A percentile compares a stretch with the other conserved stretches of the same genome.
phyloP scores from a whole-genome alignment of 2,797 vertebrate species.

The Rachycentron canadum region DNA sequence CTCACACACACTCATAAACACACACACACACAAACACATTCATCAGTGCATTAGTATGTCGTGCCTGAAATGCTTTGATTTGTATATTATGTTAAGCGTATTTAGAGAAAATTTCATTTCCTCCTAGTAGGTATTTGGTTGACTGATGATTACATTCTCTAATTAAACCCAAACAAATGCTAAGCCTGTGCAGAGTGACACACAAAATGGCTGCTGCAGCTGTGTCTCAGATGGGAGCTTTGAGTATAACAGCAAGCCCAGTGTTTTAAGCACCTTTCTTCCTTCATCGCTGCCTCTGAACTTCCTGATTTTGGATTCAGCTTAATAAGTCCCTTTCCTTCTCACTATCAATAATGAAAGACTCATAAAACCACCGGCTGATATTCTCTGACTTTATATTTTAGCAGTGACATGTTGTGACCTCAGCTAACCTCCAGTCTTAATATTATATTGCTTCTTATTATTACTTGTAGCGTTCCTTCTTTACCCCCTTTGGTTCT shows the following conservation, averaged over 20 bases:
- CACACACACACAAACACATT: neutral
- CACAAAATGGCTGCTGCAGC: conserved; percentile 42
- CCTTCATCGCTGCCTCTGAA: conserved; percentile 66
- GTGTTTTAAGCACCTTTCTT: conserved; percentile 58
- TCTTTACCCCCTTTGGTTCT: conserved; percentile 54
- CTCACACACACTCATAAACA: conserved; percentile 1
- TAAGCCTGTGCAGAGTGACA: conserved; percentile 5
- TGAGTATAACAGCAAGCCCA: conserved; percentile 44
- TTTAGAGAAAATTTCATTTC: conserved; percentile 21
- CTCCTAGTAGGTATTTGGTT: conserved; percentile 26
- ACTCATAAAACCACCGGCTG: conserved; percentile 79
- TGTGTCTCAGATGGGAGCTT: conserved; percentile 49
- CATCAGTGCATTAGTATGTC: neutral
- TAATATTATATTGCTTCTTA: conserved; percentile 81
- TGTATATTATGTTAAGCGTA: conserved; percentile 18
- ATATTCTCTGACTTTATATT: conserved; percentile 80
- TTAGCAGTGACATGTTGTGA: conserved; percentile 74
- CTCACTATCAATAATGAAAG: conserved; percentile 83
- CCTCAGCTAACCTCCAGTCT: conserved; percentile 78
- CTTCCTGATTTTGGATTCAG: conserved; percentile 86
- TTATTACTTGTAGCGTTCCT: conserved; percentile 75
- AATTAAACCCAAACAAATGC: conserved; percentile 56
- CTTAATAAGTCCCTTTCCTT: conserved; percentile 75
- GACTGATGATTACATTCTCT: conserved; percentile 42
- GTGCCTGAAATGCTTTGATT: conserved; percentile 3